These are phyloP conservation scores for Mandrillus leucophaeus DNA, from an alignment of 2,113 vertebrate genomes.

Conservation along the genomic window DNA sequence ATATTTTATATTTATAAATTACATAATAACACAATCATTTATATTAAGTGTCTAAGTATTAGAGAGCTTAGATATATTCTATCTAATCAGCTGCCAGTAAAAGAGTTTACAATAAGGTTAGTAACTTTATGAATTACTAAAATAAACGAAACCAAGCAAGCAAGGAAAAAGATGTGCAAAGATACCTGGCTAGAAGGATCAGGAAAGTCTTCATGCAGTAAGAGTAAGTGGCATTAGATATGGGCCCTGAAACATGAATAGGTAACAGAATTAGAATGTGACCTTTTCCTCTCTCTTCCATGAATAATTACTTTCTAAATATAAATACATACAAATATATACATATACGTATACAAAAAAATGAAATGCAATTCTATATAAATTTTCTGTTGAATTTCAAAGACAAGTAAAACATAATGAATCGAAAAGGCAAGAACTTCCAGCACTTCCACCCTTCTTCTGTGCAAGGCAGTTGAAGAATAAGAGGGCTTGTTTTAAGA, in stretches of 20 bases:
- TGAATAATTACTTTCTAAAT: not conserved
- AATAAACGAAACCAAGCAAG: not conserved
- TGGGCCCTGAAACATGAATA: not conserved
- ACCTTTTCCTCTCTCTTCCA: not conserved
- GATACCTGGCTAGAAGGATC: not conserved
- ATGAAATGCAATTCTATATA: not conserved
- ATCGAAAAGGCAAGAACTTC: not conserved
- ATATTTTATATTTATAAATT: not conserved
- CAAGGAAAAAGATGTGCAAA: not conserved
- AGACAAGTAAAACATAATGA: not conserved
- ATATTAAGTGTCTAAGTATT: not conserved
- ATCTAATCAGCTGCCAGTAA: not conserved
- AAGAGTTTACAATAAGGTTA: not conserved
- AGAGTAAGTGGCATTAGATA: not conserved
- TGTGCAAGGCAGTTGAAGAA: not conserved
- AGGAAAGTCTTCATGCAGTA: not conserved
- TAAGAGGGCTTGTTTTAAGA: not conserved
- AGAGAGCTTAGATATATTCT: not conserved
- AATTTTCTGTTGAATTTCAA: not conserved
- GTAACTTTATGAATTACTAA: not conserved
- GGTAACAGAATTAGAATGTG: not conserved
- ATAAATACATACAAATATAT: not conserved
- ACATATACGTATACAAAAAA: not conserved
- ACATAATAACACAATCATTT: not conserved
- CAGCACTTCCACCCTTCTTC: not conserved